phyloP scores from a whole-genome alignment of 2,888 invertebrate genomes.

The Leucoma salicis region DNA sequence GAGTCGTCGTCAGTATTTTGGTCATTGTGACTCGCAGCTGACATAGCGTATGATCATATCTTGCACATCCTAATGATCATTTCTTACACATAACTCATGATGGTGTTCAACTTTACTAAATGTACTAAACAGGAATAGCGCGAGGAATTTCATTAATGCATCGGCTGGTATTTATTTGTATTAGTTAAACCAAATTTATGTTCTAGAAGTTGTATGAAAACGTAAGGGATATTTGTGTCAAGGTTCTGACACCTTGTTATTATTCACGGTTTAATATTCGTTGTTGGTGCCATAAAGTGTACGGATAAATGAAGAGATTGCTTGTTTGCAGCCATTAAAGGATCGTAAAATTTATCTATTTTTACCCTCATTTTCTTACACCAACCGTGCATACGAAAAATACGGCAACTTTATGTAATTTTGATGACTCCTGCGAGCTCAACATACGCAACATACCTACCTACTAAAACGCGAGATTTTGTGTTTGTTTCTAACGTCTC shows the following conservation, averaged over 20 bases:
- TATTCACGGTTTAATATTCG: slow-evolving; percentile 33
- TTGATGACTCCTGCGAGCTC: slow-evolving; percentile 3
- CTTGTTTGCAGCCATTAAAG: slow-evolving; percentile 25
- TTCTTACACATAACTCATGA: slow-evolving; percentile 29
- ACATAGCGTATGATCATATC: slow-evolving; percentile 41
- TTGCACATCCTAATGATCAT: slow-evolving; percentile 36
- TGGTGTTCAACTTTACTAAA: slow-evolving; percentile 20
- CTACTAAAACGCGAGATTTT: too few relatives aligned
- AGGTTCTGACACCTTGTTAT: slow-evolving; percentile 61
- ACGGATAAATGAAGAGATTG: slow-evolving; percentile 18
- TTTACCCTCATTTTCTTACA: slow-evolving; percentile 19
- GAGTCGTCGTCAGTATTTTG: slow-evolving; percentile 68
- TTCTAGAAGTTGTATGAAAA: slow-evolving; percentile 50
- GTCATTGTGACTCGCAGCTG: slow-evolving; percentile 62
- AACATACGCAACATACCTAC: background rate
- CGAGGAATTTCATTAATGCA: slow-evolving; percentile 46
- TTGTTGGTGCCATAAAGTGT: slow-evolving; percentile 22
- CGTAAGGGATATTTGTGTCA: slow-evolving; percentile 61
- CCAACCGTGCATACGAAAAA: slow-evolving; percentile 16
- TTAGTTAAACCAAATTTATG: slow-evolving; percentile 48
- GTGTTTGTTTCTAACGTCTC: too few relatives aligned
- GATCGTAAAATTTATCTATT: slow-evolving; percentile 32
- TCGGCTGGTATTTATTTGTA: slow-evolving; percentile 45
- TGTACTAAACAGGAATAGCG: slow-evolving; percentile 38
- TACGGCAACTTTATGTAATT: slow-evolving; percentile 21